phyloP scores from a whole-genome alignment of 53 echinoderm and acorn worm genomes.

The Actinopyga echinites region DNA sequence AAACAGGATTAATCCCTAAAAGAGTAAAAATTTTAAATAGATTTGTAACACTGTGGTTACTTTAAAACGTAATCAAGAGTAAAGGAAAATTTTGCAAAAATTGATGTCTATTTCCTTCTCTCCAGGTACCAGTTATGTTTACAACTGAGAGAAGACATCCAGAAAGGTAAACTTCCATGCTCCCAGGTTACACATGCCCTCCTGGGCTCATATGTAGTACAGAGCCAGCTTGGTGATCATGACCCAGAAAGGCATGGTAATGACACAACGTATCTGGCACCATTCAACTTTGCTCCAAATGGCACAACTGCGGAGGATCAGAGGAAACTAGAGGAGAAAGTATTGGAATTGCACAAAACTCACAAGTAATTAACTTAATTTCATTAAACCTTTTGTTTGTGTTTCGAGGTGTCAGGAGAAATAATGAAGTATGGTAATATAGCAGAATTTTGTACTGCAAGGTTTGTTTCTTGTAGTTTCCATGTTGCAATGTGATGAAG shows the following conservation, averaged over 20 bases:
- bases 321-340: constrained; percentile 88
- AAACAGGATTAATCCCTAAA: no score
- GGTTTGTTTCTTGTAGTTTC: no score
- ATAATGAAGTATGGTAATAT: no score
- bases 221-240: constrained; percentile 90
- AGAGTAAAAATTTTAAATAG: no score
- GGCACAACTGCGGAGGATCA: constrained; percentile 43
- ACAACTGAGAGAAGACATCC: constrained; percentile 94
- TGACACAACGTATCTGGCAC: constrained; percentile 71
- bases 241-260: constrained; percentile 92
- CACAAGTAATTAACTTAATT: constrained; percentile 71
- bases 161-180: constrained; percentile 93
- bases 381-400: background rate
- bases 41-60: no score
- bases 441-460: no score
- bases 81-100: background rate
- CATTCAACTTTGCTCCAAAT: constrained; percentile 89
- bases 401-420: no score
- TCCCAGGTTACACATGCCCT: constrained; percentile 95
- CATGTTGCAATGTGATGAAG: no score
- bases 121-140: constrained; percentile 87
- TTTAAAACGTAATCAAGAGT: background rate
- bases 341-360: constrained; percentile 97
- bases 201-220: constrained; percentile 94
- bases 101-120: background rate